Base-by-base conservation (phyloP, 30 jellyfish, hydroid and myxozoan species). In the Hydractinia symbiolongicarpus region DNA sequence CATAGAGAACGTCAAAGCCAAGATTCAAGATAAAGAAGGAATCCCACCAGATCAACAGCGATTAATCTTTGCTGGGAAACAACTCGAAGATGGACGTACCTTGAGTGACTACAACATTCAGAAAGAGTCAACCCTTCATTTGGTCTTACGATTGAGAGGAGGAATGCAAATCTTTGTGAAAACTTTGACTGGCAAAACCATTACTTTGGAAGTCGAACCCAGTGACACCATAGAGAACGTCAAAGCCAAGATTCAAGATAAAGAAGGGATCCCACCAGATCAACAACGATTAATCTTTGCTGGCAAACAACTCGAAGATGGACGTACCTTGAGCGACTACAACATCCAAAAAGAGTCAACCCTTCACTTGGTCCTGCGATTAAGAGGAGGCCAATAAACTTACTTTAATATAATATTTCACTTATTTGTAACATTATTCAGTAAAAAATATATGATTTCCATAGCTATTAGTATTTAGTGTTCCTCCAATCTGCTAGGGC, bases 61-160 rank as follows among this genome's bases (percentile, higher is more conserved):
- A 6, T 55, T 76, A n/a, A 56, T 56, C 81, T 77, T 77, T 19
- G 85, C 85, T 13, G 85, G 74, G 1, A 77, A 77, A 17, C 84
- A 76, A 14, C 17, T 55, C 0, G 83, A 53, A 54, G 83, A 53
- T 50, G 83, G 76, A 6, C 73, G 73, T 7, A 76, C 73, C 50
- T 77, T 55, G 58, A n/a, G 58, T 81, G 76, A 76, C 44, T 55
- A 53, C 73, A 89, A 89, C 97, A 89, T 89, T 82, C 97, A 89
- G 82, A 89, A 89, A 53, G 97, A 89, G 68, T 89, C 97, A 16
- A 89, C 97, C 83, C 97, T 90, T 70, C 96, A 91, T 54, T 91
- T 91, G 70, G 97, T 91, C 55, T 88, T 91, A 56, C 95, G 97
- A 53, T 91, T 90, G 74, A 83, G 99, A 81, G 99, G 99, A 53